Conservation (phyloP, 1,140 invertebrate genomes). For the Probaryconus sp. region DNA sequence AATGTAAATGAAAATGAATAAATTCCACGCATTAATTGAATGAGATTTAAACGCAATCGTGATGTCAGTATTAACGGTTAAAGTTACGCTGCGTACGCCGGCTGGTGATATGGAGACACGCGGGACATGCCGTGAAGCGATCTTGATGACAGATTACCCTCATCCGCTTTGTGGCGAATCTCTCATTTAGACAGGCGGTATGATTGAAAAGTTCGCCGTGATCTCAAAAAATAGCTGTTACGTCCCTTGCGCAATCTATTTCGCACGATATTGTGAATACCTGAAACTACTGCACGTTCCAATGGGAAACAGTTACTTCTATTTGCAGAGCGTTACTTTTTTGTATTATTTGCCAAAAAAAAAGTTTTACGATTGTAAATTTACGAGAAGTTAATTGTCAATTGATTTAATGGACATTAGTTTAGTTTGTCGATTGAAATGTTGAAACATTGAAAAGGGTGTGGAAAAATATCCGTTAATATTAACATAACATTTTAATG, state of each 20-base stretch:
- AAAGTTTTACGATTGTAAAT: no score
- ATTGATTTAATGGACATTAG: no score
- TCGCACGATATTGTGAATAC: constrained; percentile 44
- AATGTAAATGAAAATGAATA: neutral
- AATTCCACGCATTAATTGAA: constrained; percentile 33
- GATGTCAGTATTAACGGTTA: constrained; percentile 64
- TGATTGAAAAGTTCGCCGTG: constrained; percentile 76
- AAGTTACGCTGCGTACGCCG: constrained; percentile 66
- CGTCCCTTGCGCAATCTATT: constrained; percentile 53
- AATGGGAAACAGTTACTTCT: no score
- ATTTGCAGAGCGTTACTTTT: no score
- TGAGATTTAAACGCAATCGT: constrained; percentile 56
- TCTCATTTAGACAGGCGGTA: constrained; percentile 77
- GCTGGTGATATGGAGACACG: constrained; percentile 71
- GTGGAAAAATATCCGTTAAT: no score
- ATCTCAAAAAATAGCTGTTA: constrained; percentile 61
- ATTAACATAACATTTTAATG: no score
- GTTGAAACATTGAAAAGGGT: no score
- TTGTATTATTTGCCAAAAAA: no score
- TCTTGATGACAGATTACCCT: constrained; percentile 79
- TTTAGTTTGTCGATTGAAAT: no score
- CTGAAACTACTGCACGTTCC: constrained; percentile 13
- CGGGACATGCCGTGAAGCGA: constrained; percentile 67
- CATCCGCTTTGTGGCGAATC: constrained; percentile 76
- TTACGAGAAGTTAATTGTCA: no score